phyloP scores from a whole-genome alignment of 2,888 invertebrate species.

The Malacosoma neustria region DNA sequence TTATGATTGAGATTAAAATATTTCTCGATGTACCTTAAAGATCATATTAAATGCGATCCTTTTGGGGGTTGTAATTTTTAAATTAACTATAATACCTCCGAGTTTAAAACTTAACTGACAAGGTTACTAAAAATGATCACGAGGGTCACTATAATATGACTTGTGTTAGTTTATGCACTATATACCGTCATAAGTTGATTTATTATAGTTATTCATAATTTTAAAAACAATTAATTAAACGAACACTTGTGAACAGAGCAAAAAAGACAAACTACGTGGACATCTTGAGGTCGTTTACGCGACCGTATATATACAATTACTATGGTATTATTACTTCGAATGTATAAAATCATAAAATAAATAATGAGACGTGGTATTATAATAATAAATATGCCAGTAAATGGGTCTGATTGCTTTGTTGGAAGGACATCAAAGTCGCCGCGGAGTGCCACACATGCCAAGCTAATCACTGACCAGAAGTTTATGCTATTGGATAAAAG shows the following conservation, averaged over 20 bases:
- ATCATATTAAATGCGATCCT: too few relatives aligned
- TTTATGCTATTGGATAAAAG: constrained; percentile 59
- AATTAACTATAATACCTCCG: too few relatives aligned
- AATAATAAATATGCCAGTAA: constrained; percentile 73
- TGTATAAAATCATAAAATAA: constrained; percentile 56
- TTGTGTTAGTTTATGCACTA: too few relatives aligned
- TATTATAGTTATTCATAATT: too few relatives aligned
- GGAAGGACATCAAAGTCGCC: constrained; percentile 68
- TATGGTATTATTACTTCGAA: constrained; percentile 50
- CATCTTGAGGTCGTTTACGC: constrained; percentile 38
- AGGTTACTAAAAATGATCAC: too few relatives aligned
- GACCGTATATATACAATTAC: constrained; percentile 52
- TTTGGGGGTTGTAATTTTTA: too few relatives aligned
- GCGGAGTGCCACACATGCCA: constrained; percentile 57
- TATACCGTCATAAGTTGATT: too few relatives aligned
- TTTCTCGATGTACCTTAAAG: too few relatives aligned
- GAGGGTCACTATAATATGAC: too few relatives aligned
- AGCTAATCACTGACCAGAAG: constrained; percentile 56
- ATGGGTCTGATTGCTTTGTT: constrained; percentile 71
- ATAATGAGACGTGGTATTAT: constrained; percentile 71
- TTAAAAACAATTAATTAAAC: neutral
- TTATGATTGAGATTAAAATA: too few relatives aligned
- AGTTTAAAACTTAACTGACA: too few relatives aligned
- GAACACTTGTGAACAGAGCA: neutral
- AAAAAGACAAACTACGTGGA: constrained; percentile 10